Base-by-base conservation (phyloP, 2,888 invertebrate genomes). In the Ophion costatus region DNA sequence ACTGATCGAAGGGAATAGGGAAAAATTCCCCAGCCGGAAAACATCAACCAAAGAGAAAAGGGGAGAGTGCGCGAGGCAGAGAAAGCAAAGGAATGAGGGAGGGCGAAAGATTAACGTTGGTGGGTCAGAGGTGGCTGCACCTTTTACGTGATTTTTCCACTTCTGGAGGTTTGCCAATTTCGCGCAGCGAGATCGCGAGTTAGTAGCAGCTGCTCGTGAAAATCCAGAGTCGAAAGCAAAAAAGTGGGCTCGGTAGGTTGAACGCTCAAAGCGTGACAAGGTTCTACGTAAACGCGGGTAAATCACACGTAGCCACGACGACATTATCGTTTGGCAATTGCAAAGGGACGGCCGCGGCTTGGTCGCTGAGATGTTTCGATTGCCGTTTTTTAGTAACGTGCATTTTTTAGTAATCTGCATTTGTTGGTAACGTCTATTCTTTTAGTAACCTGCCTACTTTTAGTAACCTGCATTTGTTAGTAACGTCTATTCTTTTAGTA, bases 131-230 rank as follows among this genome's bases (percentile, higher is more conserved):
- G 69, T 78, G 59, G 66, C 77, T 78, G 74, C 81, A 78, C 76
- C 78, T 83, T 77, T 80, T 77, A 61, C 83, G 73, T 85, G 83
- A 85, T 87, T 83, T 92, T 92, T 89, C 85, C 88, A 81, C 88
- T 80, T 85, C 87, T 92, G 92, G 91, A 91, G 24, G 78, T 51
- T 81, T 89, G 92, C 92, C 92, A 92, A 90, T 90, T 89, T 85
- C 84, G 84, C 45, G 24, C 29, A 66, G 77, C 61, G 24, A 82
- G 69, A 77, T 22, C 69, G 51, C 38, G 45, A 74, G 82, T 79
- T 70, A 74, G 67, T 38, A 75, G 75, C 84, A 84, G 84, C 84
- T 84, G 84, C 75, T 82, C 82, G 82, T 64, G 71, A 80, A 80
- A 73, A 42, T 64, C 79, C 71, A 78, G 64, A 17, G 63, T 51